A percentile compares a stretch with the other conserved stretches of the same genome.
Evolutionary conservation across 1,140 invertebrate genomes (phyloP).

Genomic region (Heliconius melpomene): DNA sequence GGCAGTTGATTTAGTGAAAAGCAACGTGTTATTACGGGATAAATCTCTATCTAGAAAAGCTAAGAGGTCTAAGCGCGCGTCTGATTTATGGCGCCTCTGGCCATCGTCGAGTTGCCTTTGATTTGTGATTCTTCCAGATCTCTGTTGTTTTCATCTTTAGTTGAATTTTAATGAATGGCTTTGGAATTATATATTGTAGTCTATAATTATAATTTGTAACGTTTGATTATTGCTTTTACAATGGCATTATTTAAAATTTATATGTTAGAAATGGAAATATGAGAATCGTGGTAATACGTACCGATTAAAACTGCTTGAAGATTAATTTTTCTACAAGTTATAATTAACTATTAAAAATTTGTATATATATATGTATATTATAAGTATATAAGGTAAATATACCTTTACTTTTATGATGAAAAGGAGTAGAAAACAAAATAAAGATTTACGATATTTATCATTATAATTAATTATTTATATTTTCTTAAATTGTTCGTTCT

Average conservation of each 20-base stretch:
- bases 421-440: no score
- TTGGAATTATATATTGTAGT: constrained; percentile 68
- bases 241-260: constrained; percentile 53
- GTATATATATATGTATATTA: neutral
- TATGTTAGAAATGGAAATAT: constrained; percentile 31
- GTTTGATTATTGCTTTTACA: constrained; percentile 74
- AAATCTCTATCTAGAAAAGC: constrained; percentile 81
- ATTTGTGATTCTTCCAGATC: constrained; percentile 71
- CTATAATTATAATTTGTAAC: constrained; percentile 66
- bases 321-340: neutral
- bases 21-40: constrained; percentile 79
- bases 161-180: constrained; percentile 78
- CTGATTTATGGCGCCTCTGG: constrained; percentile 73
- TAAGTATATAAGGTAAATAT: no score
- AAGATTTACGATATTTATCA: neutral
- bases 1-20: constrained; percentile 80
- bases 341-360: neutral
- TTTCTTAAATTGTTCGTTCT: neutral
- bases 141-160: constrained; percentile 74
- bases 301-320: neutral
- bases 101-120: constrained; percentile 69
- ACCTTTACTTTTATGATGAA: no score
- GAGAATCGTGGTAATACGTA: constrained; percentile 22
- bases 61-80: constrained; percentile 76
- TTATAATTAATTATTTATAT: neutral